Conservation (phyloP, 2,888 invertebrate species). For the Pterobdella sp. region DNA sequence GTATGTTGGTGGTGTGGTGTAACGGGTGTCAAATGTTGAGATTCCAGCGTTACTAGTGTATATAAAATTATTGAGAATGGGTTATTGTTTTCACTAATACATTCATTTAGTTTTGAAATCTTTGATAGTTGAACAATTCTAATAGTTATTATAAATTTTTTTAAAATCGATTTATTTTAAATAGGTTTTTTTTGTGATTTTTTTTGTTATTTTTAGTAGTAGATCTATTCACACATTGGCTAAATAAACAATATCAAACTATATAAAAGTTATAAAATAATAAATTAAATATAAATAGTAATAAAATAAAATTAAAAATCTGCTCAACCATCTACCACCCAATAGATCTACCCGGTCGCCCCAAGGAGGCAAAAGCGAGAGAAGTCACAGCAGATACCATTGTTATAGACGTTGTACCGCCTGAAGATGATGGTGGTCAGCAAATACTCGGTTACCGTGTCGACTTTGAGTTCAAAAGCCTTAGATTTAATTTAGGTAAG, state of each 20-base stretch:
- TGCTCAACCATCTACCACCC: background rate
- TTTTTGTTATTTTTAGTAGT: background rate
- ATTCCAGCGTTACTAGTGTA: background rate
- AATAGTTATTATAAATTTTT: no score
- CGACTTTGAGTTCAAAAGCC: constrained; percentile 30
- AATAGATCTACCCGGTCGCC: constrained; percentile 33
- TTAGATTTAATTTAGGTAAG: constrained; percentile 28
- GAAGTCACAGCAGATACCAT: constrained; percentile 34
- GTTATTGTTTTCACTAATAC: no score
- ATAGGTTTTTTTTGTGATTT: background rate
- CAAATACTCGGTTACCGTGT: constrained; percentile 35
- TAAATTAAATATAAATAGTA: background rate
- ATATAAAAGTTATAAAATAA: background rate
- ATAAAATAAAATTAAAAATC: background rate
- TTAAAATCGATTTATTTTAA: no score
- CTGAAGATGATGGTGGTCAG: constrained; percentile 35
- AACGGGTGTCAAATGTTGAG: background rate
- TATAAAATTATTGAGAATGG: no score
- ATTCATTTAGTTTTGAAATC: no score
- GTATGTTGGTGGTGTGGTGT: constrained; percentile 24
- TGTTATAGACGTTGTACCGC: constrained; percentile 32
- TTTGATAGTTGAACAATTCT: no score
- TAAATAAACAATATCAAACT: background rate
- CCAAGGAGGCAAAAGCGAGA: constrained; percentile 28
- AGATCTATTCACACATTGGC: background rate